Evolutionary conservation across 2,888 invertebrate species (phyloP).

Genomic region (Nemurella pictetii): DNA sequence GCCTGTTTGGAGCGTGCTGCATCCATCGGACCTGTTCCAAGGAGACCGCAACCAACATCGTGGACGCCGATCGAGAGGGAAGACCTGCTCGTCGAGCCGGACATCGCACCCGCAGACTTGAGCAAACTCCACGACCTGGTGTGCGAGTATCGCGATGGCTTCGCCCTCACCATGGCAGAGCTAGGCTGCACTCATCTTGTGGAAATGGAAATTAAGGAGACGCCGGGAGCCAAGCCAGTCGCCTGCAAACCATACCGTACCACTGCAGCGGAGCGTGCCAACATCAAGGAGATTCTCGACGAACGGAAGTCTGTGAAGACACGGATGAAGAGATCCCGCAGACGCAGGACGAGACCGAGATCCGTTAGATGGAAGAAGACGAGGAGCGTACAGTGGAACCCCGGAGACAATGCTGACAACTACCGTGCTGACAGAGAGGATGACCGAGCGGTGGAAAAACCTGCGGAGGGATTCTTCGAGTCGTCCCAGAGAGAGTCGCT

Average conservation of each 20-base stretch:
- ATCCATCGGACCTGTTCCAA: neutral
- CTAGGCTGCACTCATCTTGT: neutral
- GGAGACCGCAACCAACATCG: neutral
- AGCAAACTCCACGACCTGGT: neutral
- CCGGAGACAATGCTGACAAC: too few relatives aligned
- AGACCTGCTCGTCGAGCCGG: neutral
- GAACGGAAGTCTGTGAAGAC: neutral
- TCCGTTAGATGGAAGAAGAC: neutral
- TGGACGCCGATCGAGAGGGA: neutral
- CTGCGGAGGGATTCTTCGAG: too few relatives aligned
- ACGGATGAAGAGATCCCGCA: too few relatives aligned
- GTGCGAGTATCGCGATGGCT: neutral
- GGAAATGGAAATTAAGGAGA: too few relatives aligned
- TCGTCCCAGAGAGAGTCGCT: too few relatives aligned
- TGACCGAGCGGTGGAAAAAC: too few relatives aligned
- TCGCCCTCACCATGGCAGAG: neutral
- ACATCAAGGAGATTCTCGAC: neutral
- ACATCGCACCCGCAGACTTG: neutral
- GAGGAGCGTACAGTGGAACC: too few relatives aligned
- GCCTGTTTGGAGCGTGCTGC: neutral
- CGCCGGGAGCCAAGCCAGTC: too few relatives aligned
- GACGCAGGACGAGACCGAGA: neutral
- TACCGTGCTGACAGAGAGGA: too few relatives aligned
- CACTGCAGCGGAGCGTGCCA: too few relatives aligned
- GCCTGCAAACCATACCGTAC: too few relatives aligned